Evolutionary conservation across 1,140 invertebrate genomes (phyloP).

Genomic region (Bradysia coprophila): DNA sequence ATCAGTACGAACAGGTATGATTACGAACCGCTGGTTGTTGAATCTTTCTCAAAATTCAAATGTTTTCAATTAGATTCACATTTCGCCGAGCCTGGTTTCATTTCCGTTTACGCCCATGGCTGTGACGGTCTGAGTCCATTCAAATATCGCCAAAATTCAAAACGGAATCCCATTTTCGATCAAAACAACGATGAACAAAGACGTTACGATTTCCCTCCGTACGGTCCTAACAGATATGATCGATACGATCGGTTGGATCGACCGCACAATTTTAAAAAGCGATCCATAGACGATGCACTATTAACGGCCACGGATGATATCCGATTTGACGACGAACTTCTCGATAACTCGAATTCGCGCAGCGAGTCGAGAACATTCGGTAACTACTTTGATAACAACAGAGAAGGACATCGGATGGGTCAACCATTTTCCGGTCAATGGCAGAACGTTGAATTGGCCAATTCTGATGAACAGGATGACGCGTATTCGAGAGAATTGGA

Average conservation of each 20-base stretch:
- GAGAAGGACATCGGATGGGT: background rate
- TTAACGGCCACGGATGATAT: background rate
- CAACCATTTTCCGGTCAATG: background rate
- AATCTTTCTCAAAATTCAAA: conserved; percentile 34
- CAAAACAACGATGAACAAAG: background rate
- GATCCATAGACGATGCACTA: background rate
- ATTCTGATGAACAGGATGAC: conserved; percentile 31
- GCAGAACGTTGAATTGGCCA: background rate
- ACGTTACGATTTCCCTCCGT: no score
- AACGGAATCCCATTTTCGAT: conserved; percentile 10
- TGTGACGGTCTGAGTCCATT: conserved; percentile 34
- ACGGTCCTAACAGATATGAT: background rate
- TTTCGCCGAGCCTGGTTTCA: conserved; percentile 62
- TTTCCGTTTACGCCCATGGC: conserved; percentile 65
- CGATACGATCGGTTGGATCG: background rate
- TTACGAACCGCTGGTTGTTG: conserved; percentile 6
- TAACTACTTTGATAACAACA: background rate
- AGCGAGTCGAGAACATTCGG: background rate
- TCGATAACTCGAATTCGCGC: background rate
- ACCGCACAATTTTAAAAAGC: background rate
- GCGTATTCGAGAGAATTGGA: conserved; percentile 58
- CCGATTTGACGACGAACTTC: background rate
- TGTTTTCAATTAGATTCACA: conserved; percentile 62
- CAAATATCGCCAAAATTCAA: conserved; percentile 17
- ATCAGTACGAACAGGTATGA: conserved; percentile 22